A percentile compares a stretch with the other conserved stretches of the same genome.
Evolutionary conservation across 2,888 invertebrate genomes (phyloP).

Genomic region (Drosophila anomalata): DNA sequence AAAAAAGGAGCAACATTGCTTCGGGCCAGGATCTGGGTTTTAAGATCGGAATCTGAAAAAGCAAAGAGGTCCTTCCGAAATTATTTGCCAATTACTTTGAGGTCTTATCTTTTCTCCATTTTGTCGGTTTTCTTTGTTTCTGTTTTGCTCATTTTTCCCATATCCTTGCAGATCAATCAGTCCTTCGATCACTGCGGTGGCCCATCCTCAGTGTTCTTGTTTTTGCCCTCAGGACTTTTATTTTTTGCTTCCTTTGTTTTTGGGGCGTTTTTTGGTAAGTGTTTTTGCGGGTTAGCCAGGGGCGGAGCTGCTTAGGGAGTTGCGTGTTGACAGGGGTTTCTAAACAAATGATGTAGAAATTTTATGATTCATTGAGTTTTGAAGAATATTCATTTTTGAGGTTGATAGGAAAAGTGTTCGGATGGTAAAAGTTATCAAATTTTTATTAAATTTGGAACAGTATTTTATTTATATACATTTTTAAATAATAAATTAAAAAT

Average conservation of each 20-base stretch:
- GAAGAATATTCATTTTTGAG: neutral
- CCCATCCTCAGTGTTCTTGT: constrained; percentile 4
- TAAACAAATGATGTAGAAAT: neutral
- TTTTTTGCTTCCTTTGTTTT: neutral
- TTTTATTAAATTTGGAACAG: too few relatives aligned
- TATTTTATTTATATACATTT: too few relatives aligned
- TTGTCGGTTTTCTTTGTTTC: constrained; percentile 6
- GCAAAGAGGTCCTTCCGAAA: constrained; percentile 17
- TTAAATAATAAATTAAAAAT: too few relatives aligned
- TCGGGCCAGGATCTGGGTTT: constrained; percentile 20
- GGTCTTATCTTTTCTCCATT: constrained; percentile 6
- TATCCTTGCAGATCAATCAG: constrained; percentile 7
- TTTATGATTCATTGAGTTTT: neutral
- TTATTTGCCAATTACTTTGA: constrained; percentile 44
- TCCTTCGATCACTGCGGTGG: constrained; percentile 34
- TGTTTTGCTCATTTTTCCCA: constrained; percentile 3
- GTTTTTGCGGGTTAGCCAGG: constrained; percentile 1
- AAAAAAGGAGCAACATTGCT: constrained; percentile 42
- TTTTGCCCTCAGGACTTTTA: constrained; percentile 4
- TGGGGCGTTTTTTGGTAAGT: constrained; percentile 3
- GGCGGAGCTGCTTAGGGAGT: neutral
- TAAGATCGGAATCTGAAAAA: constrained; percentile 1
- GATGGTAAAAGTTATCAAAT: too few relatives aligned
- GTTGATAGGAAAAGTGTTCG: neutral
- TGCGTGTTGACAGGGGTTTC: constrained; percentile 9